Base-by-base conservation (phyloP, 2,888 invertebrate genomes). In the Drosophila gaucha region DNA sequence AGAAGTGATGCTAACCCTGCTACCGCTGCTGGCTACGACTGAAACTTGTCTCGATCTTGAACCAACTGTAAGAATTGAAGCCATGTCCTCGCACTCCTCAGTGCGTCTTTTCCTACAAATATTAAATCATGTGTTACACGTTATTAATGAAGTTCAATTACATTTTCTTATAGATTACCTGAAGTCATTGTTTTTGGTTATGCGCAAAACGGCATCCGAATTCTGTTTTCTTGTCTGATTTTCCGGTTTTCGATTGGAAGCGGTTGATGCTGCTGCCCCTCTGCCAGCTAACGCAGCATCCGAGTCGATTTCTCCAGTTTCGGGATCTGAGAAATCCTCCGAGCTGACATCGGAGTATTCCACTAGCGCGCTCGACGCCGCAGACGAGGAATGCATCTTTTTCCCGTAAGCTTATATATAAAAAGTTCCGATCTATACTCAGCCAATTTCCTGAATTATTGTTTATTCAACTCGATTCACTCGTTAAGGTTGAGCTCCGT, bases 291-390 rank as follows among this genome's bases (percentile, higher is more conserved):
- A 41, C 18, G 76, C 80, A 20, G 69, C 74, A 43, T 89, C 88
- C 3, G 87, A 82, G 90, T 96, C 96, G 80, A 97, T 96, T 93
- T 97, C 97, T 59, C 97, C 97, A 39, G 97, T 96, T 93, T 97
- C 97, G 1, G 97, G 96, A 89, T 96, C 97, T 30, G 97, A 97
- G 66, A 97, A 94, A 89, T 96, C 97, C 91, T 97, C 97, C 12
- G 97, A 97, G 92, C 97, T 97, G 30, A 97, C 97, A 92, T 97
- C 97, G 14, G 97, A 97, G 92, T 97, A 97, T 91, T 97, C 97
- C 31, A 91, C 92, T 54, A 91, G 86, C 41, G 80, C 88, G 33
- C 64, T 75, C 22, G 86, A 73, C 43, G 70, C 68, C 35, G 86
- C 71, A 31, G 88, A 76, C 46, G 78, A 80, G 39, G 87, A 80